phyloP scores from a whole-genome alignment of 2,113 vertebrate genomes.

The Corynorhinus townsendii region DNA sequence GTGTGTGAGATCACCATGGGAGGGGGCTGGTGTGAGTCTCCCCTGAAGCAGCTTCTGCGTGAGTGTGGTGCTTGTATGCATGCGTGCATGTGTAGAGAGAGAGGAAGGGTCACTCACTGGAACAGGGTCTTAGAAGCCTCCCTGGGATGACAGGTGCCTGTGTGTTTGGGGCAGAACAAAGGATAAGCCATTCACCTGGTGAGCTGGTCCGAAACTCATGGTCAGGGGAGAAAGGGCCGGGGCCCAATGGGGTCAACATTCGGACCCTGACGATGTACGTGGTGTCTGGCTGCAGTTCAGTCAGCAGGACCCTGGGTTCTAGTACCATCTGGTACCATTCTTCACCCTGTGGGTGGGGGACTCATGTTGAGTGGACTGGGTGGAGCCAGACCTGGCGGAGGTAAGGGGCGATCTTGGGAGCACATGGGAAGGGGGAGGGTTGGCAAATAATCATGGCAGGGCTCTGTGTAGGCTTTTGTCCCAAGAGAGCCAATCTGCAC shows the following conservation, averaged over 20 bases:
- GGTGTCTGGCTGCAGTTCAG: constrained; percentile 82
- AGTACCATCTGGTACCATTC: constrained; percentile 80
- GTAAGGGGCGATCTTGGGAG: background rate
- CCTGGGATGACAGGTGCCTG: fast-evolving
- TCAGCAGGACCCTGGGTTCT: constrained; percentile 80
- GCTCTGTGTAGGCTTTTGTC: background rate
- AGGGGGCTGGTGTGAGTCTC: background rate
- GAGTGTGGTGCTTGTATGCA: fast-evolving
- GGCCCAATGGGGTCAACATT: constrained; percentile 77
- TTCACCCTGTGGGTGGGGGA: constrained; percentile 72
- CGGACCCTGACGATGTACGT: constrained; percentile 81
- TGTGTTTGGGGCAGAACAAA: background rate
- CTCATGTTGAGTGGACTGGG: background rate
- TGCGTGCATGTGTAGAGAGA: fast-evolving
- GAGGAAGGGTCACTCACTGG: too few species aligned
- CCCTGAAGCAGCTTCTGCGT: background rate
- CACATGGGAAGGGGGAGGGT: fast-evolving
- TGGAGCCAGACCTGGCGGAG: fast-evolving
- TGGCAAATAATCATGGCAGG: background rate
- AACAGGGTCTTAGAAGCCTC: background rate
- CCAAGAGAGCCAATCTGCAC: background rate
- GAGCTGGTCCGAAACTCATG: constrained; percentile 83
- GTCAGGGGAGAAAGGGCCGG: constrained; percentile 80
- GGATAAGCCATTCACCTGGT: constrained; percentile 67
- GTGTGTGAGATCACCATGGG: too few species aligned